Conservation (phyloP, 2,113 vertebrate genomes). For the Mormyrus iriodes region DNA sequence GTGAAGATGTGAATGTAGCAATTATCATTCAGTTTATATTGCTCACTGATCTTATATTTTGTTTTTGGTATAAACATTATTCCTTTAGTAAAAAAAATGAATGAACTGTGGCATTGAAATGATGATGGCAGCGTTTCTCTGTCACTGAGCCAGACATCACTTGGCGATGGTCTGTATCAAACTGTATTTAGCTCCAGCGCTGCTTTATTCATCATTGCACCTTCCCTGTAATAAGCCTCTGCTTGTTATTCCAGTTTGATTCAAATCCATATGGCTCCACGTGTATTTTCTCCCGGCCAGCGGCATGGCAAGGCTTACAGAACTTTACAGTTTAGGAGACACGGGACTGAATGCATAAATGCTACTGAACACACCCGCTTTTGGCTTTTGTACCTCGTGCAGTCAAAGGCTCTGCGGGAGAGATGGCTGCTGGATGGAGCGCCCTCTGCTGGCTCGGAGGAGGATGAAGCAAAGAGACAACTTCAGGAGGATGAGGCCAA, state of each 20-base stretch:
- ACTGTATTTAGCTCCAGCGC: not conserved
- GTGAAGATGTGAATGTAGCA: not conserved
- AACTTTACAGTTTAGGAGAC: not conserved
- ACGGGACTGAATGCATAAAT: not conserved
- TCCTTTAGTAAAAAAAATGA: not conserved
- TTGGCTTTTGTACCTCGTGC: slow-evolving; percentile 10
- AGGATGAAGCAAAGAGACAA: slow-evolving; percentile 71
- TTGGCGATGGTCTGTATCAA: not conserved
- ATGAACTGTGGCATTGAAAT: not conserved
- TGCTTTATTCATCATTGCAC: not conserved
- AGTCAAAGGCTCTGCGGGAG: slow-evolving; percentile 88
- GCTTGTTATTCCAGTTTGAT: not conserved
- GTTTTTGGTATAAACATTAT: not conserved
- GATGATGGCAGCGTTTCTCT: not conserved
- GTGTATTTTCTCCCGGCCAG: not conserved
- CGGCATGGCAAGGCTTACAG: not conserved
- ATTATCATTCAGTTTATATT: not conserved
- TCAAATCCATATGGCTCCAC: not conserved
- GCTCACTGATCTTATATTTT: not conserved
- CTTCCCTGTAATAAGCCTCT: not conserved
- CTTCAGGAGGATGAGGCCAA: slow-evolving; percentile 77
- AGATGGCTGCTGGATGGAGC: slow-evolving; percentile 90
- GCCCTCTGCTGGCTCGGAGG: slow-evolving; percentile 64
- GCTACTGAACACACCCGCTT: not conserved
- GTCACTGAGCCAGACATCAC: not conserved